Base-by-base conservation (phyloP, 1,140 invertebrate species). In the Wiebesia pumilae region DNA sequence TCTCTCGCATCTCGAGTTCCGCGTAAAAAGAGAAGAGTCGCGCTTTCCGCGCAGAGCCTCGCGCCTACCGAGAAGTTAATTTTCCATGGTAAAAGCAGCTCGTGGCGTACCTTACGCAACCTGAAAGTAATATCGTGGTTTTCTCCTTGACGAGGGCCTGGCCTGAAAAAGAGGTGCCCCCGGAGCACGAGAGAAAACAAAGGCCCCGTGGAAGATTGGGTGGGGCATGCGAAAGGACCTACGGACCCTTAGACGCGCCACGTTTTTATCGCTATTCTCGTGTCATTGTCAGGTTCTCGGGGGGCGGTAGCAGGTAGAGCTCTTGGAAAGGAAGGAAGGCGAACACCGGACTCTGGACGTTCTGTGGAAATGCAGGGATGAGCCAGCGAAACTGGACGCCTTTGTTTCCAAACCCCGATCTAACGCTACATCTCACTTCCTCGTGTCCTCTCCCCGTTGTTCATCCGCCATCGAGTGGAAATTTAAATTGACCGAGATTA, bases 401-500 rank as follows among this genome's bases (percentile, higher is more conserved):
- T 71, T 71, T 82, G 81, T 82, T 82, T 82, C 81, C 58, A 67
- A 58, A 40, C 69, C 14, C 62, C n/a, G 77, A 79, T 79, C 47
- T 19, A 35, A 79, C n/a, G 14, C 40, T 27, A 27, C 10, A 33
- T 67, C 67, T 82, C 58, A 40, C 67, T 35, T 33, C 35, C 30
- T 65, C 54, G 12, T 21, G 54, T 58, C 47, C 77, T 21, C 19
- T 35, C 43, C n/a, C 24, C 33, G 35, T 35, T 24, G 6, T 12
- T 27, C 35, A 16, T 30, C 6, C 33, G 3, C 12, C 2, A 35
- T 24, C 71, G 38, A 3, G 16, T 38, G 19, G 21, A 58, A 54
- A 79, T 78, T 33, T 51, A 33, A 58, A 79, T 51, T 3, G 19
- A 35, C 47, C 38, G 35, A 73, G 71, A 73, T 73, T 40, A 43